A percentile compares a stretch with the other conserved stretches of the same genome.
Evolutionary conservation across 2,113 vertebrate genomes (phyloP).

Genomic region (Actenoides hombroni): DNA sequence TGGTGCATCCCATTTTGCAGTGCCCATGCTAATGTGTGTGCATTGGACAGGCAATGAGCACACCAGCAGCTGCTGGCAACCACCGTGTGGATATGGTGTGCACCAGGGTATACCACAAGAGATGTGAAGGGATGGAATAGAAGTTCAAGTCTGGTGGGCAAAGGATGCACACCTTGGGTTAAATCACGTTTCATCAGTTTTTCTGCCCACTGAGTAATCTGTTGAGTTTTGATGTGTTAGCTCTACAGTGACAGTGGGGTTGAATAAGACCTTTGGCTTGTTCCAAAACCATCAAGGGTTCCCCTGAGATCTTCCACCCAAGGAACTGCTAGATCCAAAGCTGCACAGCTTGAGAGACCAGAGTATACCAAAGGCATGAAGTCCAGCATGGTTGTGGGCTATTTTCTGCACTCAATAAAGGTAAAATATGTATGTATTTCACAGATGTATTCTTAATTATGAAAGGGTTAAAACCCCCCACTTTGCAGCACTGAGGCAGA

Average conservation of each 20-base stretch:
- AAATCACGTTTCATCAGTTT: rapidly evolving
- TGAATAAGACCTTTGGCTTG: neutral
- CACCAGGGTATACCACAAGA: neutral
- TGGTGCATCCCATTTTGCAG: neutral
- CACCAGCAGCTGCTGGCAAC: neutral
- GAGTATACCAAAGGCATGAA: neutral
- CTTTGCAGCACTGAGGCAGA: slow-evolving; percentile 16
- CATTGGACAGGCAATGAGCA: neutral
- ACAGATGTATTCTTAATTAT: neutral
- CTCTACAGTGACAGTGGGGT: neutral
- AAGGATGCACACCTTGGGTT: neutral
- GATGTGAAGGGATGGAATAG: neutral
- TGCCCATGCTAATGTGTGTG: rapidly evolving
- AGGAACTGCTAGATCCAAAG: neutral
- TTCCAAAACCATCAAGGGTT: neutral
- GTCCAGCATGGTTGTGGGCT: neutral
- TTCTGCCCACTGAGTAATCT: neutral
- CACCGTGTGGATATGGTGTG: rapidly evolving
- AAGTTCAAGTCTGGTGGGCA: neutral
- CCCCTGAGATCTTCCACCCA: neutral
- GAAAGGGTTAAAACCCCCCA: slow-evolving; percentile 61
- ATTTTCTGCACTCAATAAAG: neutral
- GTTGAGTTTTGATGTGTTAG: neutral
- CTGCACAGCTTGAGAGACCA: neutral
- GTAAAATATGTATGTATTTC: neutral